A percentile compares a stretch with the other conserved stretches of the same genome.
These are phyloP conservation scores for Pygoscelis antarcticus DNA, from an alignment of 2,113 vertebrate species.

Conservation along the genomic window DNA sequence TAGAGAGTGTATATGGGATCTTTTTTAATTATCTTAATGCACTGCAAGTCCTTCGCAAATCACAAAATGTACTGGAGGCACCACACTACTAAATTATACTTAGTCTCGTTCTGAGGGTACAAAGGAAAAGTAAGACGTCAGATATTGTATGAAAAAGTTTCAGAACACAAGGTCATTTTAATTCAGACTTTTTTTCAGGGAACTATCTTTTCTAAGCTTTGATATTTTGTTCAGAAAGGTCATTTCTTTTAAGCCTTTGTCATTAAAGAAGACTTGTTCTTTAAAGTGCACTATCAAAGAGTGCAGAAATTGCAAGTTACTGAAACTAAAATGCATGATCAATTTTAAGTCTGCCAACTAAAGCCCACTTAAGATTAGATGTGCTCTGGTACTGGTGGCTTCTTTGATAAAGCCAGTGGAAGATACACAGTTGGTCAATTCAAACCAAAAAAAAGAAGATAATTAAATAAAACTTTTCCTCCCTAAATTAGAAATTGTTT, in stretches of 20 bases:
- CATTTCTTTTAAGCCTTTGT: constrained; percentile 78
- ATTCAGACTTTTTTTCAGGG: constrained; percentile 71
- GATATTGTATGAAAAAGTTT: constrained; percentile 70
- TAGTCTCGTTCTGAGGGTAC: constrained; percentile 18
- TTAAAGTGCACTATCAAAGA: constrained; percentile 81
- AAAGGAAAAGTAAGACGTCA: constrained; percentile 70
- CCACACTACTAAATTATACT: not conserved
- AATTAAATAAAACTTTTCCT: constrained; percentile 70
- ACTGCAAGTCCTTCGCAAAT: constrained; percentile 2
- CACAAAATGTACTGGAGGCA: constrained; percentile 36
- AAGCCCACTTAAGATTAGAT: constrained; percentile 73
- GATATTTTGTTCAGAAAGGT: constrained; percentile 79
- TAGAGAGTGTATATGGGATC: not conserved
- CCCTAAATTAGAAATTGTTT: not conserved
- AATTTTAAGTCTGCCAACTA: constrained; percentile 73
- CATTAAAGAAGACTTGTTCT: constrained; percentile 79
- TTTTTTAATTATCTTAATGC: not conserved
- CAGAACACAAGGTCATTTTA: constrained; percentile 79
- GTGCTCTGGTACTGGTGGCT: constrained; percentile 56
- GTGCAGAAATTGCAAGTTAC: constrained; percentile 78
- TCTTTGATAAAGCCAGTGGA: constrained; percentile 71
- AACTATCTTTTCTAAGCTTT: constrained; percentile 73
- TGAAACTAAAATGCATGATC: constrained; percentile 77
- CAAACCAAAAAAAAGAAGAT: constrained; percentile 30
- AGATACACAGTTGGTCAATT: constrained; percentile 55